Evolutionary conservation across 2,888 invertebrate species (phyloP), one percentile per base, ranked within the genome.

Genomic region (Drosophila incognita): DNA sequence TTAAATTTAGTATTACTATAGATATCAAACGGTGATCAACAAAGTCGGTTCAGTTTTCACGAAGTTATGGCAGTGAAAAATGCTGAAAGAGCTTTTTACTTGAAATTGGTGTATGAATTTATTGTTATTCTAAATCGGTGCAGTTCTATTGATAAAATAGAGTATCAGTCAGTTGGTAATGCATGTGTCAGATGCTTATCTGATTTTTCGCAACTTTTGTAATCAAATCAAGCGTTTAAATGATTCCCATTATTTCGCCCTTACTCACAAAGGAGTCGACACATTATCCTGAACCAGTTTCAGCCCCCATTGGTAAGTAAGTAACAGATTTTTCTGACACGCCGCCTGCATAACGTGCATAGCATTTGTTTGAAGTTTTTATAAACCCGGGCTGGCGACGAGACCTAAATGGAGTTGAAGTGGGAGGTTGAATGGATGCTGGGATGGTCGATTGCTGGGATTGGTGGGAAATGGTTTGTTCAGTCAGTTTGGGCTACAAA

Each of bases 271-370:
- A 69, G 61, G 42, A 76, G 54, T 73, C 64, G 65, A 54, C 67
- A 62, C 58, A 73, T 78, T 75, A 61, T 64, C 48, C 67, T 60
- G 31, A 48, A 59, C 56, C 66, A 59, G 69, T 72, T 67, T 53
- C 58, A 61, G 63, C 63, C 62, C 62, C 64, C 62, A 72, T 60
- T 69, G 65, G 58, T 64, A 69, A 75, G 76, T 74, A 69, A 83
- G 91, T 91, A 91, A 92, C 92, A 92, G 77, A 91, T 92, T 92
- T 91, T 91, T 85, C 81, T 91, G 92, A 92, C 92, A 87, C 86
- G 72, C 79, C 63, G 84, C 74, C 82, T 65, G 75, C 79, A 75
- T 77, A 76, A 76, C 70, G 82, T 69, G 74, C 64, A 81, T 64
- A 58, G 80, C 74, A 84, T 83, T 87, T 82, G 87, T 83, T 87